Evolutionary conservation across 2,888 invertebrate species (phyloP), one percentile per base, ranked within the genome.

Genomic region (Pachycephus smyrnensis): DNA sequence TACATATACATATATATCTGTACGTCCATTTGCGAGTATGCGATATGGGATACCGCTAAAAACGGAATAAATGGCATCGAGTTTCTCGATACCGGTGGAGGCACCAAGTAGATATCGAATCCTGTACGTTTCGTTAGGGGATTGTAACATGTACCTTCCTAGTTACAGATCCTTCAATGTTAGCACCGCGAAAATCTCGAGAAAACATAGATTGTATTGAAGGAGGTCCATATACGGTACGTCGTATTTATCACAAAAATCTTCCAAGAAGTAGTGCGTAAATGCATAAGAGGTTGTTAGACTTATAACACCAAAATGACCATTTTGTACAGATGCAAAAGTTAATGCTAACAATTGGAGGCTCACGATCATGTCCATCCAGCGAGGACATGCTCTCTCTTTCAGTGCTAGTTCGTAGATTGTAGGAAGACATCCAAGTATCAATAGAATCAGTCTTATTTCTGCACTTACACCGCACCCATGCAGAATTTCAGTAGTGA

Each of bases 201-300:
- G 87, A 78, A 91, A 91, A 75, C 89, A 88, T 9, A 90, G 80
- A 75, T 89, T 89, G 82, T 91, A 91, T 73, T 91, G 91, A 0
- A 88, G 86, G 4, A 91, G 78, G 80, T 91, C 91, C 69, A 85
- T 85, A 76, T 90, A 88, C 31, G 91, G 91, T 40, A 91, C 89
- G 76, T 89, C 91, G 74, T 87, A 90, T 73, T 85, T 86, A 82
- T 91, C 91, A 82, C 90, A 90, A 76, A 91, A 88, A 75, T 89
- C 89, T 80, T 91, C 90, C 33, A 89, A 87, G 74, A 89, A 86
- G 78, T 89, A 90, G 73, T 89, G 87, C 74, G 89, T 86, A 4
- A 91, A 84, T 30, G 84, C 81, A 68, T 88, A 90, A 4, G 91
- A 90, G 68, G 83, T 84, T 0, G 88, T 87, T n/a, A 91, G 82